Evolutionary conservation across 2,888 invertebrate species (phyloP).

Genomic region (Dasypolia templi): DNA sequence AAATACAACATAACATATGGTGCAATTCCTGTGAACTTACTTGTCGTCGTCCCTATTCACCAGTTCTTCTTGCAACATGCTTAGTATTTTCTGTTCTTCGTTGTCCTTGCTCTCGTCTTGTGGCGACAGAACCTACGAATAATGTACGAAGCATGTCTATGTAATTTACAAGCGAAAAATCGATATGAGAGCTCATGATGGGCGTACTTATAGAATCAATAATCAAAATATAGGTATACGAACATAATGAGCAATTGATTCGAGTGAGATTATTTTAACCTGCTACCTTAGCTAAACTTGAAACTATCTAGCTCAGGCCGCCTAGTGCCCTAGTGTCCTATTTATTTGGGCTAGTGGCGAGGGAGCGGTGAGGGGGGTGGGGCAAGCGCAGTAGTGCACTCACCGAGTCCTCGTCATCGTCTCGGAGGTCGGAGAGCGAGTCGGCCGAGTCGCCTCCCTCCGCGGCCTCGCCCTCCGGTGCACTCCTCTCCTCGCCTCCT

Average conservation of each 20-base stretch:
- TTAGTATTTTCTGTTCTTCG: constrained; percentile 94
- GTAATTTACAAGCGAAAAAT: constrained; percentile 82
- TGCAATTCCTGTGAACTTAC: constrained; percentile 86
- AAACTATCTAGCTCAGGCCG: constrained; percentile 75
- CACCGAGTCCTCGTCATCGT: constrained; percentile 93
- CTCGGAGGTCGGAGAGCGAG: constrained; percentile 88
- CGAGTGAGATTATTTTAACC: constrained; percentile 68
- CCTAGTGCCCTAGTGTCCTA: constrained; percentile 85
- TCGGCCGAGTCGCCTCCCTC: constrained; percentile 82
- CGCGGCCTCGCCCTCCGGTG: constrained; percentile 76
- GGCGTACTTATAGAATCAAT: constrained; percentile 54
- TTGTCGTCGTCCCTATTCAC: constrained; percentile 96
- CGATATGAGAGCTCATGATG: constrained; percentile 74
- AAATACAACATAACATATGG: constrained; percentile 49
- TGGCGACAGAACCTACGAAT: constrained; percentile 88
- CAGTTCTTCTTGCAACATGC: constrained; percentile 94
- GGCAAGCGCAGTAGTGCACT: constrained; percentile 85
- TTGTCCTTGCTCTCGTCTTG: constrained; percentile 89
- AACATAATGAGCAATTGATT: constrained; percentile 66
- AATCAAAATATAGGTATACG: constrained; percentile 53
- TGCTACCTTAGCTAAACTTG: constrained; percentile 71
- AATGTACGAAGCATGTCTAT: constrained; percentile 85
- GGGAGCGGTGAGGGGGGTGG: constrained; percentile 58
- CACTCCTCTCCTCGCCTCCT: constrained; percentile 82
- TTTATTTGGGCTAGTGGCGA: constrained; percentile 76